Percentiles rank a stretch among this genome's conserved stretches.
Evolutionary conservation across 2,113 vertebrate genomes (phyloP).

Genomic region (Sigmodon hispidus): DNA sequence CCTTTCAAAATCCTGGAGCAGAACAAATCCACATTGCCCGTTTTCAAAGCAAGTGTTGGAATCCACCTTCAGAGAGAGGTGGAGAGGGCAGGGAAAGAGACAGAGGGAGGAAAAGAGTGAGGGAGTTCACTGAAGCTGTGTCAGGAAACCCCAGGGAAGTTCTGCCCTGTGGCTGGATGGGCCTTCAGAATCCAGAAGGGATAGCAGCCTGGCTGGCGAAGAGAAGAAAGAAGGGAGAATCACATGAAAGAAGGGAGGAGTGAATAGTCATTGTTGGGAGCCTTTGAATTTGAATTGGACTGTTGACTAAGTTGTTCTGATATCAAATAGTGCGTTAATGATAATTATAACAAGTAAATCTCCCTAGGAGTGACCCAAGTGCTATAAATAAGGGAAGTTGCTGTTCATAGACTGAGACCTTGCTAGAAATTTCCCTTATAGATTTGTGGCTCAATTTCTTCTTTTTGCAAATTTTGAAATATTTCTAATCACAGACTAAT

Average conservation of each 20-base stretch:
- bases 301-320: neutral
- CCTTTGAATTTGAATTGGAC: neutral
- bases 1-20: neutral
- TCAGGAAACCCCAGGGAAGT: neutral
- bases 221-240: neutral
- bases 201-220: neutral
- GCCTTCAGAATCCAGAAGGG: neutral
- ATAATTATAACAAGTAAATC: neutral
- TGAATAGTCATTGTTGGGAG: neutral
- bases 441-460: neutral
- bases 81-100: neutral
- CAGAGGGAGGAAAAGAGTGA: neutral
- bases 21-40: neutral
- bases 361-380: neutral
- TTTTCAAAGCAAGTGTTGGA: neutral
- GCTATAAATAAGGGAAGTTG: constrained; percentile 27
- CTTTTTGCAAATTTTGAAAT: constrained; percentile 41
- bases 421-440: constrained; percentile 38
- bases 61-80: neutral
- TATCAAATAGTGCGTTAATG: neutral
- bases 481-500: constrained; percentile 45
- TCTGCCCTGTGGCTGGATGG: accelerated
- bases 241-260: neutral
- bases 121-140: neutral
- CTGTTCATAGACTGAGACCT: neutral